phyloP scores from a whole-genome alignment of 1,140 invertebrate species.

The Eulimnadia texana region DNA sequence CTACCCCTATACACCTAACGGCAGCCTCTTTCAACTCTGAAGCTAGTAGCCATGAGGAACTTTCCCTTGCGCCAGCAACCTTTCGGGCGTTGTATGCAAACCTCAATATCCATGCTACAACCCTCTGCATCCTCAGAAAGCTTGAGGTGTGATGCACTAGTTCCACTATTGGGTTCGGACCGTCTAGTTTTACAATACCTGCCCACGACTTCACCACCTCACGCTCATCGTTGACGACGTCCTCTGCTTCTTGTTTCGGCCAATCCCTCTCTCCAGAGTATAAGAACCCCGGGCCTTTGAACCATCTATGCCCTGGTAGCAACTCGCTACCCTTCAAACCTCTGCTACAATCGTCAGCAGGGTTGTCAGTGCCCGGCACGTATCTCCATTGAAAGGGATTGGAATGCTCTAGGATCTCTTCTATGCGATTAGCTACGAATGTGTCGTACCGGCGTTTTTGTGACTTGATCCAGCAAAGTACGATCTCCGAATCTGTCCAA shows the following conservation, averaged over 20 bases:
- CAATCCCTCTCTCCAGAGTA: not conserved
- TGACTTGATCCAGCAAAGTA: constrained; percentile 14
- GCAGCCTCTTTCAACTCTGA: not conserved
- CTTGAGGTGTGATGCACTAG: not conserved
- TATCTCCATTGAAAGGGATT: constrained; percentile 7
- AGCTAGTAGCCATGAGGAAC: not conserved
- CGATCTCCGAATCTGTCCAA: constrained; percentile 16
- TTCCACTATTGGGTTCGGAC: not conserved
- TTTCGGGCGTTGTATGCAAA: not conserved
- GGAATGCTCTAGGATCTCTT: constrained; percentile 11
- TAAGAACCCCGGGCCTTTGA: constrained; percentile 9
- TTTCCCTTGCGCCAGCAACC: not conserved
- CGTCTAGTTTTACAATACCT: not conserved
- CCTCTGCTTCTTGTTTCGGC: not conserved
- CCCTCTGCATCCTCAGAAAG: not conserved
- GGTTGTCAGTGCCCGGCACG: constrained; percentile 3
- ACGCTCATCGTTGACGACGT: not conserved
- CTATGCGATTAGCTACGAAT: constrained; percentile 14
- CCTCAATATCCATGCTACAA: not conserved
- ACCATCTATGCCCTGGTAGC: constrained; percentile 1
- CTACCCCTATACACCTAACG: not conserved
- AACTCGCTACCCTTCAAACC: not conserved
- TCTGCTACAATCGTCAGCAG: constrained; percentile 8
- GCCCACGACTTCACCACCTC: not conserved
- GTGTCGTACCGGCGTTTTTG: not conserved